Conservation (phyloP, 2,797 vertebrate species). For the Calcarius lapponicus region DNA sequence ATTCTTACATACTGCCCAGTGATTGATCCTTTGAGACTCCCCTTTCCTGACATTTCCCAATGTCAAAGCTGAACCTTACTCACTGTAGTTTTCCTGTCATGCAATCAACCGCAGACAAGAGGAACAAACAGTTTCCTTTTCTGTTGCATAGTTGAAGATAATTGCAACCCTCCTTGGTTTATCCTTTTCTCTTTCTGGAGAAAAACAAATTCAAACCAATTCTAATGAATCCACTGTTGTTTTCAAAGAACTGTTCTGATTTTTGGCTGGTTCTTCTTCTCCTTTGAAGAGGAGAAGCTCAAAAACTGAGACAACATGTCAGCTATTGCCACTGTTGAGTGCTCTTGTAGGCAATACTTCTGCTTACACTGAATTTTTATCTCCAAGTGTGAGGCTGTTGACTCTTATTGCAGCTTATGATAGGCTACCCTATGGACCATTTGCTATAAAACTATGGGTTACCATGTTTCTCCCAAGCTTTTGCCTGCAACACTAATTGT, state of each 20-base stretch:
- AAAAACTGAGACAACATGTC: neutral
- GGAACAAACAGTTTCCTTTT: slow-evolving; percentile 14
- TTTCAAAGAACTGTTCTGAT: neutral
- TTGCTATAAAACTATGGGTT: neutral
- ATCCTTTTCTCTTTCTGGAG: neutral
- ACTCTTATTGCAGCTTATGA: neutral
- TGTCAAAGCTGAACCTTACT: neutral
- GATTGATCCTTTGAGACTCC: neutral
- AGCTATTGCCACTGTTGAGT: neutral
- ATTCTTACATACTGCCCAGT: neutral
- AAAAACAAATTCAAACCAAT: neutral
- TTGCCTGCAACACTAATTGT: neutral
- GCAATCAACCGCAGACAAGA: slow-evolving; percentile 8
- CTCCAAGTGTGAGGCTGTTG: neutral
- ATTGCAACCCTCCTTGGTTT: neutral
- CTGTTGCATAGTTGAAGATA: neutral
- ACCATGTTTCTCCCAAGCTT: neutral
- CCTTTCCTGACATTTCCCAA: slow-evolving; percentile 8
- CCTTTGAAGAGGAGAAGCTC: neutral
- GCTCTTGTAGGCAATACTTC: neutral
- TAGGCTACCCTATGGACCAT: neutral
- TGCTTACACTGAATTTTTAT: neutral
- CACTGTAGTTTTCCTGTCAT: slow-evolving; percentile 7
- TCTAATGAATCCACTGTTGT: neutral
- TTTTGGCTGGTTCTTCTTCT: neutral